Evolutionary conservation across 2,113 vertebrate species (phyloP).

Genomic region (Athene noctua): DNA sequence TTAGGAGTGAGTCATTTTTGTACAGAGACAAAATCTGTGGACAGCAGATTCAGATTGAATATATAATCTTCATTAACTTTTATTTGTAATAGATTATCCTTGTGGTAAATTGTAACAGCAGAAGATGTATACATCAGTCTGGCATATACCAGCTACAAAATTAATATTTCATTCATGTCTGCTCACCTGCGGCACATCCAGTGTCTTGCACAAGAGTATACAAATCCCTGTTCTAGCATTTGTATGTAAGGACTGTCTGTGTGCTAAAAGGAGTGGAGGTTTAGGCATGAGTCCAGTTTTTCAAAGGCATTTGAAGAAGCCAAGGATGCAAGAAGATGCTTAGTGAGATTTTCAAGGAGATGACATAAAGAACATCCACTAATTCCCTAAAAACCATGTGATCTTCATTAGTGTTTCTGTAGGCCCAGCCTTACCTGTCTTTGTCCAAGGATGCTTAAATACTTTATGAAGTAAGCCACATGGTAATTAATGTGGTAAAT

Average conservation of each 20-base stretch:
- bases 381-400: neutral
- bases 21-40: neutral
- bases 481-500: neutral
- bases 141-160: neutral
- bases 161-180: neutral
- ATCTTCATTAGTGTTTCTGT: neutral
- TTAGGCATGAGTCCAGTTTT: neutral
- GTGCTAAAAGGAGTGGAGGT: neutral
- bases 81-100: neutral
- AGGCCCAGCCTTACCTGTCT: neutral
- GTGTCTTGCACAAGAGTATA: neutral
- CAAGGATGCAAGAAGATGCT: neutral
- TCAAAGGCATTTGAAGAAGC: neutral
- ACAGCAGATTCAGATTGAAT: neutral
- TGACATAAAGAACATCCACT: neutral
- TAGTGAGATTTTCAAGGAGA: neutral
- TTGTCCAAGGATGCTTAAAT: neutral
- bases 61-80: neutral
- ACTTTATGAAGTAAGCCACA: neutral
- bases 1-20: neutral
- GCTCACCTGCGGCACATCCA: neutral
- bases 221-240: neutral
- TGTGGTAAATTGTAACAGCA: neutral
- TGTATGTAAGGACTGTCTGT: neutral
- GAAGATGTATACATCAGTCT: neutral